Percentiles rank a stretch among this genome's conserved stretches.
These are phyloP conservation scores for Sinotaia quadrata DNA, from an alignment of 2,888 invertebrate genomes.

Conservation along the genomic window DNA sequence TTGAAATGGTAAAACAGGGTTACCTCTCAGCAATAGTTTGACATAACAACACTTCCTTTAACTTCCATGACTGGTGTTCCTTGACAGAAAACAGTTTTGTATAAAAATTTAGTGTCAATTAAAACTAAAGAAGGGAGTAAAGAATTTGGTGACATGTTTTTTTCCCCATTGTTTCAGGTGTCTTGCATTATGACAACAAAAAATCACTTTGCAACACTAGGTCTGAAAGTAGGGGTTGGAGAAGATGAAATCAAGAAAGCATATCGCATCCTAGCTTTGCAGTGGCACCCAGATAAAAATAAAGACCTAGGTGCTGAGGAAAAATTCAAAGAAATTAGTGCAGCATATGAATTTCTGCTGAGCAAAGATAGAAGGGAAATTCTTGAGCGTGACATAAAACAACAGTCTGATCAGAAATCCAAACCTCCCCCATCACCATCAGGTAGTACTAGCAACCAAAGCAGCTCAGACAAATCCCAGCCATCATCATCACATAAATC, in stretches of 20 bases:
- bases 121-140: too few species aligned
- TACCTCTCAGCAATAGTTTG: too few species aligned
- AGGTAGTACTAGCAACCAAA: not conserved
- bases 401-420: slow-evolving; percentile 33
- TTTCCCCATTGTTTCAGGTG: too few species aligned
- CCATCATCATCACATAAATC: not conserved
- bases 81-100: too few species aligned
- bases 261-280: slow-evolving; percentile 61
- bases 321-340: slow-evolving; percentile 66
- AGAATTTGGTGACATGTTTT: too few species aligned
- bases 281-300: slow-evolving; percentile 70
- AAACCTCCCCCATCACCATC: not conserved
- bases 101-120: too few species aligned
- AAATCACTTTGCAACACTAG: slow-evolving; percentile 60
- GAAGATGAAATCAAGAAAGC: slow-evolving; percentile 68
- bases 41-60: too few species aligned
- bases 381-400: slow-evolving; percentile 51
- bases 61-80: too few species aligned
- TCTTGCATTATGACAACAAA: slow-evolving; percentile 41
- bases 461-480: not conserved
- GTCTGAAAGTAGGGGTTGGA: slow-evolving; percentile 55
- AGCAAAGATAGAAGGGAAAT: slow-evolving; percentile 54
- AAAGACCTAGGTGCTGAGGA: slow-evolving; percentile 63
- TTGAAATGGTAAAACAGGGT: too few species aligned
- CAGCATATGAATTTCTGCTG: slow-evolving; percentile 65